Conservation (phyloP, 2,113 vertebrate species). For the Leuciscus idus region DNA sequence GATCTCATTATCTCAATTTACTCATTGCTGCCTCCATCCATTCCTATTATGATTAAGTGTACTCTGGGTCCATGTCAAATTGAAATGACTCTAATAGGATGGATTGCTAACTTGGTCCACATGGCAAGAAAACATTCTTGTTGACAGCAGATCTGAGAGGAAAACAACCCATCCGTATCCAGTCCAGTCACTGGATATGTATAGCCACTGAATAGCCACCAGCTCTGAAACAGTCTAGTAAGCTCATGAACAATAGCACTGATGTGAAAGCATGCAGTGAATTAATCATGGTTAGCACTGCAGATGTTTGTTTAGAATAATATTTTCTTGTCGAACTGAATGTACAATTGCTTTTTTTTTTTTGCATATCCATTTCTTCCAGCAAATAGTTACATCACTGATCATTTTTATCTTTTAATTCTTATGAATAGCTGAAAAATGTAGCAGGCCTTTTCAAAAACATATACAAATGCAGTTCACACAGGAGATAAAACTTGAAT, state of each 20-base stretch:
- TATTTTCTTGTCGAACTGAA: background rate
- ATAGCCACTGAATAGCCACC: slow-evolving; percentile 8
- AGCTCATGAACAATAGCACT: background rate
- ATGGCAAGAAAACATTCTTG: background rate
- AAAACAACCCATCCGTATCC: slow-evolving; percentile 18
- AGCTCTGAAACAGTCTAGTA: slow-evolving; percentile 10
- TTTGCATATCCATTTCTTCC: background rate
- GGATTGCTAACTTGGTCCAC: slow-evolving; percentile 3
- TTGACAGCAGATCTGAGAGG: slow-evolving; percentile 12
- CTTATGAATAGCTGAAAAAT: background rate
- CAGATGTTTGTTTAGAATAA: background rate
- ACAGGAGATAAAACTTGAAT: background rate
- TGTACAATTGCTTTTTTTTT: background rate
- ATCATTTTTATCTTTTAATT: background rate
- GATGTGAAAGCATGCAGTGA: background rate
- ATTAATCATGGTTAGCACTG: slow-evolving; percentile 13
- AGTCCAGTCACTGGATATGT: slow-evolving; percentile 19
- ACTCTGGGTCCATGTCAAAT: background rate
- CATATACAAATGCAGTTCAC: background rate
- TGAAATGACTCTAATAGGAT: slow-evolving; percentile 9
- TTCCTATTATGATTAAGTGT: slow-evolving; percentile 7
- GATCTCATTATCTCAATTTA: slow-evolving; percentile 37
- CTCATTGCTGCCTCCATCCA: slow-evolving; percentile 15
- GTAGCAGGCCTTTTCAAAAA: background rate
- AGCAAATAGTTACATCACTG: too few relatives aligned